Percentiles rank a stretch among this genome's conserved stretches.
These are phyloP conservation scores for Capromys pilorides DNA, from an alignment of 2,797 vertebrate species.

Conservation along the genomic window DNA sequence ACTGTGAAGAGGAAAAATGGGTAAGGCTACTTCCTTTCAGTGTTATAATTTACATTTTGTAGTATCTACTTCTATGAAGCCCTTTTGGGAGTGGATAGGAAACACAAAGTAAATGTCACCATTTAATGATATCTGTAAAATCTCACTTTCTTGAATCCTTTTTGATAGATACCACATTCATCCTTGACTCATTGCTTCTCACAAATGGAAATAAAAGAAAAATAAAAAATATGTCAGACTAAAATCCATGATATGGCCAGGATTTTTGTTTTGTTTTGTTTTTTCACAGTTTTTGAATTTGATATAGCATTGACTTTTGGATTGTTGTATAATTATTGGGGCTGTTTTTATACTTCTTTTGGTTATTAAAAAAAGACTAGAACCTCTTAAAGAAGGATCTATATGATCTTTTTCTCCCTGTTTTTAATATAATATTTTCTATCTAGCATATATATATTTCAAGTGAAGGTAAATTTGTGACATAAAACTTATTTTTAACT, in stretches of 20 bases:
- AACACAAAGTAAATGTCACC: conserved; percentile 5
- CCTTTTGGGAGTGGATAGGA: not conserved
- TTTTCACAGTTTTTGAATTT: not conserved
- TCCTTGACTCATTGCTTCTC: not conserved
- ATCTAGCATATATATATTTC: not conserved
- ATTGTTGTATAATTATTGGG: not conserved
- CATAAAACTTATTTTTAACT: not conserved
- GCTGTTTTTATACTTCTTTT: not conserved
- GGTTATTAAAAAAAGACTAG: not conserved
- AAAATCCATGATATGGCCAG: not conserved
- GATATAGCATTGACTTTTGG: not conserved
- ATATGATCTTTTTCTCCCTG: not conserved
- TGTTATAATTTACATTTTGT: not conserved
- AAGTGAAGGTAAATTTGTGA: not conserved
- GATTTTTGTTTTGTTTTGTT: not conserved
- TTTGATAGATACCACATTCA: not conserved
- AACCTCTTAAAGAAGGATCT: not conserved
- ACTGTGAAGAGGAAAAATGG: not conserved
- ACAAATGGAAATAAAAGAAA: not conserved
- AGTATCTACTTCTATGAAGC: not conserved
- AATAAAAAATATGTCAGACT: not conserved
- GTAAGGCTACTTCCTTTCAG: conserved; percentile 12
- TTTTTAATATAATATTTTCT: not conserved
- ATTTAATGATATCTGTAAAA: conserved; percentile 34
- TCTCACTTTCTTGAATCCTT: conserved; percentile 27